These are phyloP conservation scores for Murina feae DNA, from an alignment of 2,113 vertebrate species.

Conservation along the genomic window DNA sequence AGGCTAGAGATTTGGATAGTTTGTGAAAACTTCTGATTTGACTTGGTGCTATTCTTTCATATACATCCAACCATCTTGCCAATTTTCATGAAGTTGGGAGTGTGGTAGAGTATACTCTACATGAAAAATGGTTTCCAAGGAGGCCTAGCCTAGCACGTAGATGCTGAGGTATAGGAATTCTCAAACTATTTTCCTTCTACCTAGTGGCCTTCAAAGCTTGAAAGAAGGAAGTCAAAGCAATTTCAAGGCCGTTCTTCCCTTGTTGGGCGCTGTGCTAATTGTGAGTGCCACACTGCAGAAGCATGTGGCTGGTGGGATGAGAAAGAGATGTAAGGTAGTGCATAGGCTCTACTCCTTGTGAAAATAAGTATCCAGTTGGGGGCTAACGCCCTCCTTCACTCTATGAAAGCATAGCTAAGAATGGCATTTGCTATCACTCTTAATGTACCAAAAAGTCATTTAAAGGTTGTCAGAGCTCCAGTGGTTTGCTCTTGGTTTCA, in stretches of 20 bases:
- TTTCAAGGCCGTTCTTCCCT: background rate
- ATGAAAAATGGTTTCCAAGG: background rate
- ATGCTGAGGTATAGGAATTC: background rate
- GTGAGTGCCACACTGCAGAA: background rate
- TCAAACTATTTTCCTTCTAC: background rate
- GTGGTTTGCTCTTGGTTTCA: background rate
- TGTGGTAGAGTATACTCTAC: background rate
- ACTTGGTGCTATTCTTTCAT: background rate
- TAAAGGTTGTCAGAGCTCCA: background rate
- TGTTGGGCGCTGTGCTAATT: background rate
- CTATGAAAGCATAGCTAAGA: background rate
- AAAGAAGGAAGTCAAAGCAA: background rate
- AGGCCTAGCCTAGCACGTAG: background rate
- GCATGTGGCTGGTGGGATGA: background rate
- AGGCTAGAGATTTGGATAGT: background rate
- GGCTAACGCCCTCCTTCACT: background rate
- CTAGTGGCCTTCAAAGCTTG: background rate
- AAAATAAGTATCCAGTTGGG: background rate
- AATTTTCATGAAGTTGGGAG: background rate
- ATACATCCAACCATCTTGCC: background rate
- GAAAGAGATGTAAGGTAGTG: background rate
- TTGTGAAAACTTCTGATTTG: slow-evolving; percentile 8
- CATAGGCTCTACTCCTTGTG: background rate
- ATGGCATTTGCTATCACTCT: background rate
- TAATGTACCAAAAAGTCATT: background rate